Percentiles rank a stretch among this genome's conserved stretches.
phyloP scores from a whole-genome alignment of 2,797 vertebrate species.

The Lutjanus argentimaculatus region DNA sequence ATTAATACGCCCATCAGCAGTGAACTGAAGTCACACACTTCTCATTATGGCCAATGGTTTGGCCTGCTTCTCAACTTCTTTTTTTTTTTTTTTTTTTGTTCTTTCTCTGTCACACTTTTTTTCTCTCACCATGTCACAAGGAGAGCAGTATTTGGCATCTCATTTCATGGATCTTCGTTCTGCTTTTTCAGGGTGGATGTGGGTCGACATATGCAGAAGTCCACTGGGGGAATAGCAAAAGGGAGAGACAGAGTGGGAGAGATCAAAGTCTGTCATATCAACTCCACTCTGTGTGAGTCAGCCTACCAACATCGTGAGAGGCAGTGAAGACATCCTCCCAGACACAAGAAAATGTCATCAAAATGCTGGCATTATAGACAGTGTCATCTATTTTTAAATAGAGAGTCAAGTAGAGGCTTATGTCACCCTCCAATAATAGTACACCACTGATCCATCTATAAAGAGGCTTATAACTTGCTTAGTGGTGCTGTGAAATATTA shows the following conservation, averaged over 20 bases:
- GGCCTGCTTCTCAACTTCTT: conserved; percentile 41
- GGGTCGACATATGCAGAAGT: conserved; percentile 72
- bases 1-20: conserved; percentile 75
- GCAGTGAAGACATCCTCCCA: conserved; percentile 69
- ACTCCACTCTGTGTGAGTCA: conserved; percentile 73
- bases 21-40: conserved; percentile 56
- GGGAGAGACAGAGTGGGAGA: conserved; percentile 61
- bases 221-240: conserved; percentile 66
- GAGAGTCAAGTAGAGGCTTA: conserved; percentile 66
- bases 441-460: conserved; percentile 71
- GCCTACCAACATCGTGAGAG: conserved; percentile 60
- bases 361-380: conserved; percentile 69
- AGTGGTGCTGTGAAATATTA: conserved; percentile 62
- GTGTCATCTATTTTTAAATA: conserved; percentile 78
- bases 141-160: conserved; percentile 70
- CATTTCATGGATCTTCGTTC: conserved; percentile 76
- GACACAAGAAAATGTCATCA: conserved; percentile 74
- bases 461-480: conserved; percentile 66
- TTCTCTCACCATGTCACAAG: conserved; percentile 45
- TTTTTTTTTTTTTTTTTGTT: conserved; percentile 33
- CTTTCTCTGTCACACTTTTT: conserved; percentile 44
- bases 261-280: conserved; percentile 81
- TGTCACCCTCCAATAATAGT: conserved; percentile 73
- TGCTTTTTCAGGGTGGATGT: conserved; percentile 71
- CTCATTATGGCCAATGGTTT: conserved; percentile 60